Percentiles rank a stretch among this genome's conserved stretches.
phyloP scores from a whole-genome alignment of 92 coral and sea anemone genomes.

The Hydrozoanthus gracilis region DNA sequence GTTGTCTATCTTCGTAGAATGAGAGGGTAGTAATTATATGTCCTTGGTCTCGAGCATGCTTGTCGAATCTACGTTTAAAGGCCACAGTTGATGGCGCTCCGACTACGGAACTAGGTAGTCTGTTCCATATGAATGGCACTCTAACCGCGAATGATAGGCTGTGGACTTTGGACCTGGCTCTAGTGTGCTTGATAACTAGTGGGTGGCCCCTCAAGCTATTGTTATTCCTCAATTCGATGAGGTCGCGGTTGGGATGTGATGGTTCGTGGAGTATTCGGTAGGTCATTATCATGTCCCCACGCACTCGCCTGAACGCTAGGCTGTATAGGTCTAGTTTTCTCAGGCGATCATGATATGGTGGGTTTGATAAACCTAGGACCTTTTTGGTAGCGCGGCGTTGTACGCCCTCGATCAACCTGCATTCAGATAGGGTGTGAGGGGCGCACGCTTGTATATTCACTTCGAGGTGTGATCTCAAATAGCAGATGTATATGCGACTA shows the following conservation, averaged over 20 bases:
- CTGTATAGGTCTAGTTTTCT: neutral
- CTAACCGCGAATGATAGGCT: neutral
- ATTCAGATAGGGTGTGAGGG: neutral
- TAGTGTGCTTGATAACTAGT: neutral
- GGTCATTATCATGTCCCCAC: neutral
- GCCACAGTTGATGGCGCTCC: neutral
- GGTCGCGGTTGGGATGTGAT: neutral
- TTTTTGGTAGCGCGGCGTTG: neutral
- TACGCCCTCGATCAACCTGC: neutral
- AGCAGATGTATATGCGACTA: neutral
- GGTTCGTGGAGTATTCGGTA: neutral
- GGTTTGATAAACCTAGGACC: neutral
- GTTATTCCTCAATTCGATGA: neutral
- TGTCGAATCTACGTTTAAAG: neutral
- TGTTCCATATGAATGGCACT: neutral
- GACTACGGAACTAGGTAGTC: neutral
- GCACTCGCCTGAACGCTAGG: neutral
- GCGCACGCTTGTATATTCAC: neutral
- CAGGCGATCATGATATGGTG: neutral
- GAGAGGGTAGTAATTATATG: neutral
- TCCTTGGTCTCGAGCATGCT: neutral
- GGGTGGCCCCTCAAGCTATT: neutral
- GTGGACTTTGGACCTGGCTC: neutral
- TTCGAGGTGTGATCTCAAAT: neutral
- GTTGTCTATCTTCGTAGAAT: neutral